These are phyloP conservation scores for Neolamprologus tretocephalus DNA, from an alignment of 2,113 vertebrate species.

Conservation along the genomic window DNA sequence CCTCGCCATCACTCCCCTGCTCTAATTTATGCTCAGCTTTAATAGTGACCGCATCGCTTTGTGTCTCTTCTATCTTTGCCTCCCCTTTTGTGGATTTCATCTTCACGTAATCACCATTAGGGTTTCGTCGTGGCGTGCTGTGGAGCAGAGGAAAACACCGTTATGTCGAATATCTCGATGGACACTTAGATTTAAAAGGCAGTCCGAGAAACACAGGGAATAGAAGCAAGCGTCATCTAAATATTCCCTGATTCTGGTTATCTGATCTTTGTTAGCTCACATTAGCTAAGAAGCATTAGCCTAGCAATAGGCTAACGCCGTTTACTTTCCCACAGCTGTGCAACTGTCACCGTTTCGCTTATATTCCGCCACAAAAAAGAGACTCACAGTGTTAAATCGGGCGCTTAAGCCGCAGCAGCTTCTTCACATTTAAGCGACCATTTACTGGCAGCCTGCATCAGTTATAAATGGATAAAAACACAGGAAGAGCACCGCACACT, in stretches of 20 bases:
- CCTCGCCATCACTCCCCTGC: not conserved
- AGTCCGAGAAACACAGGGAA: not conserved
- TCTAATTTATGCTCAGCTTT: slow-evolving; percentile 15
- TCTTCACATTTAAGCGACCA: not conserved
- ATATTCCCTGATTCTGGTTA: not conserved
- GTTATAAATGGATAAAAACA: not conserved
- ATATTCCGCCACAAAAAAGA: not conserved
- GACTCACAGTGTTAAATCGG: not conserved
- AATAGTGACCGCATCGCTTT: not conserved
- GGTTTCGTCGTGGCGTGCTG: not conserved
- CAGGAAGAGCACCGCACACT: slow-evolving; percentile 17
- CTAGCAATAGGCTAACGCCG: not conserved
- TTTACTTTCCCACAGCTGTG: not conserved
- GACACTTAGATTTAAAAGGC: not conserved
- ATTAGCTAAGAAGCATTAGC: slow-evolving; percentile 2
- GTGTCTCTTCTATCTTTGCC: not conserved
- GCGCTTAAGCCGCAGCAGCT: not conserved
- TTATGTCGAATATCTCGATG: not conserved
- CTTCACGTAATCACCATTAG: slow-evolving; percentile 14
- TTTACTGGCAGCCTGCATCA: not conserved
- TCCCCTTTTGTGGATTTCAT: slow-evolving; percentile 19
- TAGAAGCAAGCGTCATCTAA: not conserved
- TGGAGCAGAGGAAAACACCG: not conserved
- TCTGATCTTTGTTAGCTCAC: not conserved
- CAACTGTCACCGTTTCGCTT: not conserved